Conservation (phyloP, 2,797 vertebrate genomes). For the Sphenodon punctatus region DNA sequence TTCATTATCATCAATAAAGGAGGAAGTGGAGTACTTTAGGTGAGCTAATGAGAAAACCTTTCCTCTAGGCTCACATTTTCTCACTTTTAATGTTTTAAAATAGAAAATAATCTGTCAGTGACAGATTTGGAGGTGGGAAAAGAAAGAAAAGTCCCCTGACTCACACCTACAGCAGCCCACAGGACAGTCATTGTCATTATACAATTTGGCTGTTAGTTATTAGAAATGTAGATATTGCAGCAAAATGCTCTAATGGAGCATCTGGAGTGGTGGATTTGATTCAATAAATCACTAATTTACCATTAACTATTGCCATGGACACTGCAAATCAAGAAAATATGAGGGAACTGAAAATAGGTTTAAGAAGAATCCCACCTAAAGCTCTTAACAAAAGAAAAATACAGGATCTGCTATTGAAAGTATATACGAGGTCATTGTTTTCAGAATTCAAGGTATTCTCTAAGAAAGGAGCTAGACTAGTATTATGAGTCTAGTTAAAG, state of each 20-base stretch:
- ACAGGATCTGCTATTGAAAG: not conserved
- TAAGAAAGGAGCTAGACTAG: not conserved
- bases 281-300: not conserved
- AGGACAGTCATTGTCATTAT: not conserved
- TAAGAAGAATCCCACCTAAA: not conserved
- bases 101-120: not conserved
- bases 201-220: not conserved
- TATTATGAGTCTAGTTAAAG: too few species aligned
- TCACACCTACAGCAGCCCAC: not conserved
- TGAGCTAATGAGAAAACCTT: not conserved
- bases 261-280: not conserved
- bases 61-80: not conserved
- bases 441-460: not conserved
- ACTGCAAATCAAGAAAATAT: not conserved
- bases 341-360: not conserved
- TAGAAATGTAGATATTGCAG: not conserved
- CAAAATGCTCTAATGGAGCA: not conserved
- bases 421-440: not conserved
- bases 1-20: not conserved
- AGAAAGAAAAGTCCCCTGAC: not conserved
- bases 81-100: not conserved
- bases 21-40: not conserved
- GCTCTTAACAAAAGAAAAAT: not conserved
- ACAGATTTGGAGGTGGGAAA: not conserved
- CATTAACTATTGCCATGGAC: not conserved